phyloP scores from a whole-genome alignment of 2,113 vertebrate species.

The Aegotheles bennettii region DNA sequence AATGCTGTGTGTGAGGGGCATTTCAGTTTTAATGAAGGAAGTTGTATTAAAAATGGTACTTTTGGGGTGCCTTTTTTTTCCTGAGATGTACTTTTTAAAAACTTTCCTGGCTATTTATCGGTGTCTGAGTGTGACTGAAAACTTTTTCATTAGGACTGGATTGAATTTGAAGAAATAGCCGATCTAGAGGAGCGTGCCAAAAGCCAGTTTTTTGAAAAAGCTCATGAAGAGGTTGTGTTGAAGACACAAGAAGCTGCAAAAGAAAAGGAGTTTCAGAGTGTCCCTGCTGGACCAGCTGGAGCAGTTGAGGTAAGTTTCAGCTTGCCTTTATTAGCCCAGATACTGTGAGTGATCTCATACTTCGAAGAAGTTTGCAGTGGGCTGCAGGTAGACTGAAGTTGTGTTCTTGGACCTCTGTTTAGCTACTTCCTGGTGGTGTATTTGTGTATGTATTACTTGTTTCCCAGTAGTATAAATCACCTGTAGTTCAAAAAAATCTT shows the following conservation, averaged over 20 bases:
- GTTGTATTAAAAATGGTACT: not conserved
- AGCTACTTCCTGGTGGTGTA: not conserved
- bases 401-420: not conserved
- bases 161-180: constrained; percentile 98
- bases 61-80: not conserved
- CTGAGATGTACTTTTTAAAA: not conserved
- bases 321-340: not conserved
- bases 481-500: not conserved
- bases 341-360: not conserved
- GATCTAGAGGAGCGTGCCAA: constrained; percentile 96
- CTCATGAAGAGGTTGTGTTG: constrained; percentile 93
- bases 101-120: not conserved
- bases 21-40: not conserved
- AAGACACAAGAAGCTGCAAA: constrained; percentile 95
- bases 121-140: not conserved
- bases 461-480: not conserved
- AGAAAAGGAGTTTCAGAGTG: constrained; percentile 93
- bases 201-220: constrained; percentile 97
- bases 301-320: constrained; percentile 82
- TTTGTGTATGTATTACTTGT: not conserved
- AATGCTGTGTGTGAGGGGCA: not conserved
- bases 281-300: constrained; percentile 91
- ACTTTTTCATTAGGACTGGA: constrained; percentile 85
- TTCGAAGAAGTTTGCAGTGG: not conserved
- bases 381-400: not conserved